These are phyloP conservation scores for Ladona fulva DNA, from an alignment of 1,140 invertebrate genomes.

Conservation along the genomic window DNA sequence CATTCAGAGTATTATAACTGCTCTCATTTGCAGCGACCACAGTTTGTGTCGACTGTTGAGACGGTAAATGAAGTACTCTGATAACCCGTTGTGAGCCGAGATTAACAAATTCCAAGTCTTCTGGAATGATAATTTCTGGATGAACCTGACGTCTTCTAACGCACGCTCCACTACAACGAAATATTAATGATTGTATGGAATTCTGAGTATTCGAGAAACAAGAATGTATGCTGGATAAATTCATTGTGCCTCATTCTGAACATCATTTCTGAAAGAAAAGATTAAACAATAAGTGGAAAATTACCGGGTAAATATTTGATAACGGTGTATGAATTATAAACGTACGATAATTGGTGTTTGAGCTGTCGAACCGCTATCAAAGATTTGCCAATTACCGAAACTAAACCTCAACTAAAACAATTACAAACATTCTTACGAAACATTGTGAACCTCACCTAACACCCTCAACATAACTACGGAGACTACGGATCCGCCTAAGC, in stretches of 20 bases:
- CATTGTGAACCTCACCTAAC: no score
- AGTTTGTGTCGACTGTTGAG: background rate
- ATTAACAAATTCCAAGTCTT: background rate
- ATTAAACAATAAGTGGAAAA: no score
- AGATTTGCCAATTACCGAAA: no score
- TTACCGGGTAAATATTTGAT: no score
- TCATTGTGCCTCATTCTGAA: background rate
- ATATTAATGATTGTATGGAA: background rate
- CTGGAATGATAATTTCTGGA: background rate
- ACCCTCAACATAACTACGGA: no score
- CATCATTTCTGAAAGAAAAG: background rate
- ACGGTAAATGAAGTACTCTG: background rate
- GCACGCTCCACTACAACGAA: background rate
- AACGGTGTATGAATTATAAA: no score
- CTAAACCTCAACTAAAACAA: no score
- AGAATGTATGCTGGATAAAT: background rate
- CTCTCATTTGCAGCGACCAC: background rate
- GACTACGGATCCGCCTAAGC: no score
- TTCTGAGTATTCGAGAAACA: background rate
- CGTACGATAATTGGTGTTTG: no score
- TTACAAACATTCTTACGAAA: no score
- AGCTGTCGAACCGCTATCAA: no score
- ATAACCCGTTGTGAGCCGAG: background rate
- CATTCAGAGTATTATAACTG: background rate
- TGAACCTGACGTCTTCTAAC: background rate